These are phyloP conservation scores for Lophotriccus pileatus DNA, from an alignment of 2,797 vertebrate genomes.

Conservation along the genomic window DNA sequence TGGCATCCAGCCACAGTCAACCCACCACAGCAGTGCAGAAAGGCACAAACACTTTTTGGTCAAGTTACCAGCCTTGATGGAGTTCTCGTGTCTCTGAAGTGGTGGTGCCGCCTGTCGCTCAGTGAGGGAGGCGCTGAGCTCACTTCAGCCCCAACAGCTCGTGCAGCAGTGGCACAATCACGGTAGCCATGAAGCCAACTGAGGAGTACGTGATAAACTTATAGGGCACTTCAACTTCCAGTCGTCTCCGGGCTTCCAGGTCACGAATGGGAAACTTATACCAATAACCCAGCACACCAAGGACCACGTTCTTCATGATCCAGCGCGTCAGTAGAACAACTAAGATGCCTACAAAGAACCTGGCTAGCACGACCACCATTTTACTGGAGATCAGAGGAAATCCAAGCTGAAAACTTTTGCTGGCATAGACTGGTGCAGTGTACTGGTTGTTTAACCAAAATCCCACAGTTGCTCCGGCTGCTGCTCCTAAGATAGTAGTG, in stretches of 20 bases:
- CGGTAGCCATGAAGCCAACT: constrained; percentile 83
- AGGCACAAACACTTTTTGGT: constrained; percentile 17
- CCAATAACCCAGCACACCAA: constrained; percentile 75
- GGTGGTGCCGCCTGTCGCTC: accelerated
- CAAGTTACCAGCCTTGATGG: background rate
- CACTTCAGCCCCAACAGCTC: constrained; percentile 80
- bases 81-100: accelerated
- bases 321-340: constrained; percentile 81
- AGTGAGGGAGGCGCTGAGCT: background rate
- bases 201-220: constrained; percentile 88
- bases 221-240: constrained; percentile 91
- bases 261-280: constrained; percentile 76
- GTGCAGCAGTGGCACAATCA: constrained; percentile 83
- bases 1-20: background rate
- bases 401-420: constrained; percentile 46
- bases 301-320: constrained; percentile 73
- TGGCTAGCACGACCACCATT: constrained; percentile 37
- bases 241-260: constrained; percentile 74
- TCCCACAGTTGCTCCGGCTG: constrained; percentile 83
- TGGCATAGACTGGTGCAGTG: constrained; percentile 60
- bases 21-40: background rate
- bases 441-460: constrained; percentile 86
- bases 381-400: constrained; percentile 59
- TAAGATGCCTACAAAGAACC: constrained; percentile 77
- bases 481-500: constrained; percentile 84